Evolutionary conservation across 2,797 vertebrate species (phyloP).

Genomic region (Denticeps clupeoides): DNA sequence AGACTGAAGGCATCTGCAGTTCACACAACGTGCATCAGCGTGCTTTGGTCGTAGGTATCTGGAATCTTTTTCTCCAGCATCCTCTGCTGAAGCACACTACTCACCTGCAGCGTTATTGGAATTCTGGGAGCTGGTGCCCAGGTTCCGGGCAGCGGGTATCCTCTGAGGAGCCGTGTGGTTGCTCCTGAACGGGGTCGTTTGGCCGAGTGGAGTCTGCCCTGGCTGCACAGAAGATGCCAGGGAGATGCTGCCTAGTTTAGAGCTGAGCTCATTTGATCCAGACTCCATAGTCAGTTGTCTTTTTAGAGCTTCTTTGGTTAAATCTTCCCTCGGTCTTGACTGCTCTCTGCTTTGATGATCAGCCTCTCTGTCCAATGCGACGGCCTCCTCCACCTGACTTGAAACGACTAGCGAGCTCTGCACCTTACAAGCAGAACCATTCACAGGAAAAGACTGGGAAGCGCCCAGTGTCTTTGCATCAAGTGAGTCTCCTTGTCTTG

Average conservation of each 20-base stretch:
- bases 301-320: not conserved
- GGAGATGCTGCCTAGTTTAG: slow-evolving; percentile 21
- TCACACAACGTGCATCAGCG: too few relatives aligned
- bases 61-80: too few relatives aligned
- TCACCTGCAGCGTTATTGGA: slow-evolving; percentile 33
- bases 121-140: slow-evolving; percentile 10
- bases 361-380: too few relatives aligned
- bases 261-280: slow-evolving; percentile 22
- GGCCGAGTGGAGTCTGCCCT: slow-evolving; percentile 16
- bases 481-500: slow-evolving; percentile 3
- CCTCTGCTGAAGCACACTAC: slow-evolving; percentile 14
- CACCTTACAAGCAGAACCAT: not conserved
- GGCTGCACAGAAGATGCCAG: slow-evolving; percentile 13
- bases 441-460: slow-evolving; percentile 20
- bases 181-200: slow-evolving; percentile 33
- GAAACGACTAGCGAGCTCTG: slow-evolving; percentile 17
- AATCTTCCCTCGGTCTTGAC: not conserved
- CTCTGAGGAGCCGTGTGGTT: slow-evolving; percentile 3
- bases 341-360: too few relatives aligned
- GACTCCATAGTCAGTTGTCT: slow-evolving; percentile 11
- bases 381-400: too few relatives aligned
- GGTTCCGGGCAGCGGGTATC: not conserved
- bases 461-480: slow-evolving; percentile 8
- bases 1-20: slow-evolving; percentile 35
- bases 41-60: too few relatives aligned